Evolutionary conservation across 2,888 invertebrate species (phyloP).

Genomic region (Chalcis sispes): DNA sequence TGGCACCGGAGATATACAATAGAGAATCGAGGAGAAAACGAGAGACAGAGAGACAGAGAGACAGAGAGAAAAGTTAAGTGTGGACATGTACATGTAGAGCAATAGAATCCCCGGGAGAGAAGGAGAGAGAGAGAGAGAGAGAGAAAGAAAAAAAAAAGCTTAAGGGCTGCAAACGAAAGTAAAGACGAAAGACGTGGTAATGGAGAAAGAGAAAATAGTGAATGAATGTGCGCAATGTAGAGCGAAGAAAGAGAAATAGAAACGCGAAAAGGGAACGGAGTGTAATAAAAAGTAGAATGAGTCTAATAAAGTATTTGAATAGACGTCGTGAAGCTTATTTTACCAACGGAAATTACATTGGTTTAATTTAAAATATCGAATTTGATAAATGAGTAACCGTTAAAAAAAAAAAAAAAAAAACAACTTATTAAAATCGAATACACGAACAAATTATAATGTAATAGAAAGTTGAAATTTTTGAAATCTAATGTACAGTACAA

Average conservation of each 20-base stretch:
- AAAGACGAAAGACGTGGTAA: not conserved
- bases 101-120: constrained; percentile 12
- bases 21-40: constrained; percentile 25
- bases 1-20: not conserved
- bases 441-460: no score
- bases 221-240: not conserved
- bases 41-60: constrained; percentile 18
- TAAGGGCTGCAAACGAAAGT: not conserved
- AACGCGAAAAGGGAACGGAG: no score
- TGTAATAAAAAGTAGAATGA: not conserved
- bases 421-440: no score
- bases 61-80: constrained; percentile 29
- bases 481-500: no score
- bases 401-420: no score
- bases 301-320: not conserved
- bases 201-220: not conserved
- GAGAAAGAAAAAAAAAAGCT: not conserved
- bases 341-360: no score
- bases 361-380: no score
- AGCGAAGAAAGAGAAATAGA: not conserved
- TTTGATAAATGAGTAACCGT: no score
- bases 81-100: not conserved
- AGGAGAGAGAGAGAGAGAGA: not conserved
- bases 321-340: no score
- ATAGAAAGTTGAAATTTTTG: no score